phyloP scores from a whole-genome alignment of 1,140 invertebrate genomes.

The Proctacanthus coquilletti region DNA sequence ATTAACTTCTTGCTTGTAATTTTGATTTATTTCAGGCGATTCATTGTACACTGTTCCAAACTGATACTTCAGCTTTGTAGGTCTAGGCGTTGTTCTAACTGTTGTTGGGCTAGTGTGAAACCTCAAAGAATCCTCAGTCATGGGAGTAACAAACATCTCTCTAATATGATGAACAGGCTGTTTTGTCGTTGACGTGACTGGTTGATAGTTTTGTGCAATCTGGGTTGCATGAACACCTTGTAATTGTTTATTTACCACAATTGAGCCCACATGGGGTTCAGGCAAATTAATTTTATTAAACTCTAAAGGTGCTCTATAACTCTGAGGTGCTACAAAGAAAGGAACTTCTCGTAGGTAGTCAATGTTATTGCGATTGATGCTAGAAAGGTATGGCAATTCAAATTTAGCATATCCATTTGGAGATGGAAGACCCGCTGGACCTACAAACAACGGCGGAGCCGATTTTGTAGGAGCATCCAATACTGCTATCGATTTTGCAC shows the following conservation, averaged over 20 bases:
- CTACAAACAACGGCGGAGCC: slow-evolving; percentile 60
- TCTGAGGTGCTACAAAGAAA: slow-evolving; percentile 70
- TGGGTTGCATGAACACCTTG: too few species aligned
- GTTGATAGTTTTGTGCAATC: too few species aligned
- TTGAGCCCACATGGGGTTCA: slow-evolving; percentile 67
- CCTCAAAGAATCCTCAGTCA: background rate
- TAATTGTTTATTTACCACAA: slow-evolving; percentile 52
- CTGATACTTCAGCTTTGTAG: too few species aligned
- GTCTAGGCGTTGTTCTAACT: background rate
- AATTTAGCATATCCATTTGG: slow-evolving; percentile 61
- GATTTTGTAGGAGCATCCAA: slow-evolving; percentile 50
- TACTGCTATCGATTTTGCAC: slow-evolving; percentile 55
- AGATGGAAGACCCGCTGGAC: slow-evolving; percentile 51
- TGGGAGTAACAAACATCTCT: background rate
- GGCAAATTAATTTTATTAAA: slow-evolving; percentile 72
- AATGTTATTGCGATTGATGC: slow-evolving; percentile 48
- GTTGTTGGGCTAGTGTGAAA: background rate
- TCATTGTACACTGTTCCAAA: too few species aligned
- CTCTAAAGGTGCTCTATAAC: slow-evolving; percentile 60
- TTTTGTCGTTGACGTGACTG: too few species aligned
- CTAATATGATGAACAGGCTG: too few species aligned
- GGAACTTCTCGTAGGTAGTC: slow-evolving; percentile 50
- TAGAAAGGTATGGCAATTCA: slow-evolving; percentile 63
- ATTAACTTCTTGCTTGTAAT: too few species aligned
- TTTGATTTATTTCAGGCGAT: too few species aligned